Conservation (phyloP, 1,140 invertebrate genomes). For the Philaenus spumarius region DNA sequence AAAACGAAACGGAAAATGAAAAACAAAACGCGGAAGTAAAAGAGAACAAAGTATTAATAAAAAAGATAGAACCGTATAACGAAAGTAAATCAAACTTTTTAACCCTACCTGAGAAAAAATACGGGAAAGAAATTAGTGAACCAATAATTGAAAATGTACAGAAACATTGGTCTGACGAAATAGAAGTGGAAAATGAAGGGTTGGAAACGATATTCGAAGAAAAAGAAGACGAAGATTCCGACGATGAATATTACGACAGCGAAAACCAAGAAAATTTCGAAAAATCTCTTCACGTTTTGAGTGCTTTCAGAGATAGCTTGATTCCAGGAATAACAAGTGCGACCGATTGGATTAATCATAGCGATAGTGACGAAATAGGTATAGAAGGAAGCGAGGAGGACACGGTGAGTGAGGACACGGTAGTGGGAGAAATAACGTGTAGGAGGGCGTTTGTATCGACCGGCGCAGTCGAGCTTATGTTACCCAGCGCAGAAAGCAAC, state of each 20-base stretch:
- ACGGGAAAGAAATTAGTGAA: background rate
- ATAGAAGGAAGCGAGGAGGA: background rate
- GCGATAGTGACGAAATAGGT: constrained; percentile 14
- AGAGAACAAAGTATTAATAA: too few relatives aligned
- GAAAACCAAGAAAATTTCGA: constrained; percentile 5
- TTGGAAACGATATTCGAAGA: background rate
- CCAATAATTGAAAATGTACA: background rate
- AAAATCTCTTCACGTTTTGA: background rate
- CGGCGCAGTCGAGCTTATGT: background rate
- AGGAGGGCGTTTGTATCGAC: constrained; percentile 7
- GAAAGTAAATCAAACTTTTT: background rate
- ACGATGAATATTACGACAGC: constrained; percentile 4
- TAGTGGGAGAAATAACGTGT: background rate
- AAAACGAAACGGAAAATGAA: too few relatives aligned
- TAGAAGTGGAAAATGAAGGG: background rate
- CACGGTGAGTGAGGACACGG: background rate
- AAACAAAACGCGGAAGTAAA: too few relatives aligned
- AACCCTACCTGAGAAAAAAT: background rate
- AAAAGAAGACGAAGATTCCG: background rate
- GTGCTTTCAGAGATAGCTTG: constrained; percentile 5
- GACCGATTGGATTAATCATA: constrained; percentile 6
- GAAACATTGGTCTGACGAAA: background rate
- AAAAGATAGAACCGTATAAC: too few relatives aligned
- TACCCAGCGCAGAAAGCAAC: background rate
- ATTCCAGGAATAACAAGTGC: constrained; percentile 12